Base-by-base conservation (phyloP, 2,888 invertebrate genomes). In the Masnerella sp. region DNA sequence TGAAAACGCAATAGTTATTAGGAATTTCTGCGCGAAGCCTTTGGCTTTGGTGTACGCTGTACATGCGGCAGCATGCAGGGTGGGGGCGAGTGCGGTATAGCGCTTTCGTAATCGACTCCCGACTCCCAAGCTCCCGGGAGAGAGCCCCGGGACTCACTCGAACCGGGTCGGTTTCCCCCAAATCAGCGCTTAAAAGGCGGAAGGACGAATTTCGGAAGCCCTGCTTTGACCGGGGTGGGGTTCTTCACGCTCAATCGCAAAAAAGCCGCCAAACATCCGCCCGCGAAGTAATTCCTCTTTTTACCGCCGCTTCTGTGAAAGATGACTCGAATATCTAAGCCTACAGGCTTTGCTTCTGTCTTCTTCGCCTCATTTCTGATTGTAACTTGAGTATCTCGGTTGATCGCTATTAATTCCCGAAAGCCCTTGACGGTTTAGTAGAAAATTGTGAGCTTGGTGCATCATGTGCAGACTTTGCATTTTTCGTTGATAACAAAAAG, bases 51-150 rank as follows among this genome's bases (percentile, higher is more conserved):
- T 11, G 25, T 28, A 42, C 11, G 47, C 40, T 58, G 58, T 58
- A 47, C 59, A 59, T 52, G 68, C 68, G 34, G 59, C 38, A 17
- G 59, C 38, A 42, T 47, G 9, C 2, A 15, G 51, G 43, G 71
- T 65, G 71, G 71, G 54, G 38, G 56, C 22, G 47, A 40, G 54
- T 40, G 64, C 52, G 59, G 59, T 65, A 59, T 58, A 67, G 65
- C 65, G 65, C 72, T 67, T 40, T 72, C 71, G 61, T 67, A 72
- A 72, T 67, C 72, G 72, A 72, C 72, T 72, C 67, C 30, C 61
- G 59, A 72, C 72, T 67, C 56, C 61, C 67, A 61, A 65, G 72
- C 61, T 72, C 67, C 72, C 72, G 72, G 72, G 72, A 72, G 61
- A 67, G 61, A 72, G 72, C 61, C 61, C 72, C 61, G 67, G 67